These are phyloP conservation scores for Dendrocincla fuliginosa DNA, from an alignment of 2,797 vertebrate species.

Conservation along the genomic window DNA sequence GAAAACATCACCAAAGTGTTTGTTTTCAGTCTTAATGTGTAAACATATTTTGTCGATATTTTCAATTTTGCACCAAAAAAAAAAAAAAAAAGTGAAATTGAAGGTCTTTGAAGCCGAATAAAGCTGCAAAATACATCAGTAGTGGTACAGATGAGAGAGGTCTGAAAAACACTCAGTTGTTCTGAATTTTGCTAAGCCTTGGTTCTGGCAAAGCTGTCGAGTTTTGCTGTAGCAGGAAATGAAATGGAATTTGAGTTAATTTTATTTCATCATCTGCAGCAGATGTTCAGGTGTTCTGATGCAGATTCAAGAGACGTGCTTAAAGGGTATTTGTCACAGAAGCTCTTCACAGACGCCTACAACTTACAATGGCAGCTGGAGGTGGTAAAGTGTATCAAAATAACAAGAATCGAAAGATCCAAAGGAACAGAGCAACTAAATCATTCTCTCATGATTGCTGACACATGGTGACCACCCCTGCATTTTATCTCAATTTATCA, in stretches of 20 bases:
- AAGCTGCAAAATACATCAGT: not conserved
- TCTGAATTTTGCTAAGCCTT: constrained; percentile 29
- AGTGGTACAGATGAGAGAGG: not conserved
- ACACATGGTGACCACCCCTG: not conserved
- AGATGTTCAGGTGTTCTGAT: constrained; percentile 34
- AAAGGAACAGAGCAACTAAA: constrained; percentile 30
- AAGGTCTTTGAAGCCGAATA: constrained; percentile 7
- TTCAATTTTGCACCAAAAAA: not conserved
- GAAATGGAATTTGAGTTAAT: constrained; percentile 32
- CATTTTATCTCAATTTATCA: constrained; percentile 9
- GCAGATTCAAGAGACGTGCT: constrained; percentile 26
- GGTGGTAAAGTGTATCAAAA: not conserved
- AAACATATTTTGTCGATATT: not conserved
- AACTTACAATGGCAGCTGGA: not conserved
- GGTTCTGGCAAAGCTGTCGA: not conserved
- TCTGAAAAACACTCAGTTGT: not conserved
- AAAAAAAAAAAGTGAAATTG: not conserved
- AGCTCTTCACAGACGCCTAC: not conserved
- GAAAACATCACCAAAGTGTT: not conserved
- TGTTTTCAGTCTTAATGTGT: not conserved
- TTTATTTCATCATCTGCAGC: constrained; percentile 47
- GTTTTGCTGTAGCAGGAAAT: not conserved
- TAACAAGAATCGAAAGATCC: constrained; percentile 14
- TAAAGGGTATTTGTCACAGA: not conserved
- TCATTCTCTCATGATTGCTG: not conserved